Conservation (phyloP, 2,113 vertebrate species). For the Lepisosteus oculatus region DNA sequence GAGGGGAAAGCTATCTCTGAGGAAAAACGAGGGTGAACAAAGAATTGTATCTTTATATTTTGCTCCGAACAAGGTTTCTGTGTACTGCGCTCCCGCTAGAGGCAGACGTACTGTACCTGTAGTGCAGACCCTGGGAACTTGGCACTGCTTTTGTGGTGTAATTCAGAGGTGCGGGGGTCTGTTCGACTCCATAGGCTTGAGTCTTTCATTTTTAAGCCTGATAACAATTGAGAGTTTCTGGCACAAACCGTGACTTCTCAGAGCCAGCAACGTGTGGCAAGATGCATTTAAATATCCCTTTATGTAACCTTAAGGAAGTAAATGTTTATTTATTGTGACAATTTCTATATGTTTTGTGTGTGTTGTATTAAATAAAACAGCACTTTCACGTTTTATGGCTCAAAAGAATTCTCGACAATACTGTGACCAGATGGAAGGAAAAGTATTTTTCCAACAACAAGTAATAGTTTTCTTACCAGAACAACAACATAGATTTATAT, state of each 20-base stretch:
- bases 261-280: slow-evolving; percentile 18
- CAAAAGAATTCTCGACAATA: too few relatives aligned
- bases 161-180: slow-evolving; percentile 51
- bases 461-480: too few relatives aligned
- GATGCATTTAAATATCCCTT: slow-evolving; percentile 12
- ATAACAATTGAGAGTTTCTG: slow-evolving; percentile 45
- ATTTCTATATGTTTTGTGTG: background rate
- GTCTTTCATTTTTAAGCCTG: slow-evolving; percentile 48
- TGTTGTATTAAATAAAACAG: too few relatives aligned
- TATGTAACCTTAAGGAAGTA: background rate
- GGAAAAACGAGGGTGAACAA: slow-evolving; percentile 17
- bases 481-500: too few relatives aligned
- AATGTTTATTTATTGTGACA: background rate
- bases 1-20: background rate
- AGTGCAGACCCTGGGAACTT: slow-evolving; percentile 51
- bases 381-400: too few relatives aligned
- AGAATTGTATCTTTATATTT: slow-evolving; percentile 20
- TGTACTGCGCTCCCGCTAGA: slow-evolving; percentile 10
- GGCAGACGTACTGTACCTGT: too few relatives aligned
- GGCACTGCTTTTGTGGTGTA: slow-evolving; percentile 44
- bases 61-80: background rate
- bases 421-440: too few relatives aligned
- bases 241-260: slow-evolving; percentile 40
- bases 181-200: slow-evolving; percentile 44
- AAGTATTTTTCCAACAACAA: too few relatives aligned